A percentile compares a stretch with the other conserved stretches of the same genome.
phyloP scores from a whole-genome alignment of 1,140 invertebrate species.

The Lithobius niger region DNA sequence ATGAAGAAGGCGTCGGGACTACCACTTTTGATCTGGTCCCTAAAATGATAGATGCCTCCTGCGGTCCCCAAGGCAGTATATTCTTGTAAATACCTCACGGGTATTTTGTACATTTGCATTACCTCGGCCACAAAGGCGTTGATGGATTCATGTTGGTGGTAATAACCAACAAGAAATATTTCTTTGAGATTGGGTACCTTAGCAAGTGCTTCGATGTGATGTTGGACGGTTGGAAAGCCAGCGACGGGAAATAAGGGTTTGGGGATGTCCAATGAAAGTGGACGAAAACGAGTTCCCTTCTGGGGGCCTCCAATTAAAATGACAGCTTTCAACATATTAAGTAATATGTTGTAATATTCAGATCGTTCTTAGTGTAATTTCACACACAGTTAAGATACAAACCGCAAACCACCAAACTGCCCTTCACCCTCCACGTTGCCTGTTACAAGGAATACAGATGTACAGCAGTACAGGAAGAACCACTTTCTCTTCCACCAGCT shows the following conservation, averaged over 20 bases:
- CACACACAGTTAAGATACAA: too few relatives aligned
- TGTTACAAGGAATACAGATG: too few relatives aligned
- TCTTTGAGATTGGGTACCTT: slow-evolving; percentile 66
- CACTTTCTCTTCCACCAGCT: too few relatives aligned
- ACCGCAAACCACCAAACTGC: too few relatives aligned
- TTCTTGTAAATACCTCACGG: slow-evolving; percentile 77
- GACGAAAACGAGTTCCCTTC: slow-evolving; percentile 85
- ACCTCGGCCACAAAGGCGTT: slow-evolving; percentile 70
- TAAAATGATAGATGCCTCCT: slow-evolving; percentile 93
- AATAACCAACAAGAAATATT: slow-evolving; percentile 88
- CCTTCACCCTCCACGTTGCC: too few relatives aligned
- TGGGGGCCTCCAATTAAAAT: slow-evolving; percentile 48
- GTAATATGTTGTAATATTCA: too few relatives aligned
- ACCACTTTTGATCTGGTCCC: slow-evolving; percentile 84
- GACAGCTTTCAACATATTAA: slow-evolving; percentile 44
- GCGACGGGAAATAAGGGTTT: slow-evolving; percentile 96
- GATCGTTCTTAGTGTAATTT: too few relatives aligned
- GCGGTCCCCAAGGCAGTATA: slow-evolving; percentile 88
- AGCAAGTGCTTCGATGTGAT: slow-evolving; percentile 90
- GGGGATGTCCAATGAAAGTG: slow-evolving; percentile 86
- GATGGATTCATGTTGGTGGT: slow-evolving; percentile 59
- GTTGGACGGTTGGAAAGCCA: slow-evolving; percentile 85
- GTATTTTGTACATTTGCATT: slow-evolving; percentile 60
- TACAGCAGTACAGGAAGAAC: too few relatives aligned
- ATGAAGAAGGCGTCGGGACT: slow-evolving; percentile 85